phyloP scores from a whole-genome alignment of 2,888 invertebrate genomes.

The Caenorhabditis japonica region DNA sequence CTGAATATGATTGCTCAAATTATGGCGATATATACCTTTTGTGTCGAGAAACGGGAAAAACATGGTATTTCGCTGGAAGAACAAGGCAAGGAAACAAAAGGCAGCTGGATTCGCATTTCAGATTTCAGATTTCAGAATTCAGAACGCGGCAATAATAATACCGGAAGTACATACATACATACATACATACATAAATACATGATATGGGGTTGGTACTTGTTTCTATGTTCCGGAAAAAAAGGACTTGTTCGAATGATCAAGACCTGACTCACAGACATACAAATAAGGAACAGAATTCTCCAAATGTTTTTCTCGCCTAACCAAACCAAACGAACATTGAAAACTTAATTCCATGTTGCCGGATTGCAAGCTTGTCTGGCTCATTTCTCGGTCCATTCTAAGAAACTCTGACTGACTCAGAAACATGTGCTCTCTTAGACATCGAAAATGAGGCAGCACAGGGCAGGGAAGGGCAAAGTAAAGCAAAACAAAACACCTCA shows the following conservation, averaged over 20 bases:
- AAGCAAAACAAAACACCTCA: constrained; percentile 52
- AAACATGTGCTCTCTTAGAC: too few relatives aligned
- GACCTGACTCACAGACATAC: background rate
- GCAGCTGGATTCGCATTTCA: constrained; percentile 12
- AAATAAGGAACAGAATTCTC: too few relatives aligned
- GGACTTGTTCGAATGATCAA: constrained; percentile 11
- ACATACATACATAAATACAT: too few relatives aligned
- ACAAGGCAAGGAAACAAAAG: constrained; percentile 8
- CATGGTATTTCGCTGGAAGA: constrained; percentile 18
- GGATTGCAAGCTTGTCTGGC: constrained; percentile 28
- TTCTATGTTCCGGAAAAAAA: constrained; percentile 4
- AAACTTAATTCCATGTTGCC: constrained; percentile 33
- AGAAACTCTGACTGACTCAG: constrained; percentile 20
- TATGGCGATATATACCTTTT: constrained; percentile 9
- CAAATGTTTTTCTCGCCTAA: constrained; percentile 37
- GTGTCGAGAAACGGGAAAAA: constrained; percentile 6
- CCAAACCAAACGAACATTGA: background rate
- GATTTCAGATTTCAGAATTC: too few relatives aligned
- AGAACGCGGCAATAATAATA: constrained; percentile 8
- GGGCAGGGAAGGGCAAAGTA: too few relatives aligned
- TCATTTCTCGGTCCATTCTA: too few relatives aligned
- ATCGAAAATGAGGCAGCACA: too few relatives aligned
- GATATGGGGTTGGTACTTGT: constrained; percentile 20
- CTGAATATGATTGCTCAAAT: constrained; percentile 24
- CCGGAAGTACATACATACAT: constrained; percentile 1